Percentiles rank a stretch among this genome's conserved stretches.
These are phyloP conservation scores for Polyommatus icarus DNA, from an alignment of 2,888 invertebrate species.

Conservation along the genomic window DNA sequence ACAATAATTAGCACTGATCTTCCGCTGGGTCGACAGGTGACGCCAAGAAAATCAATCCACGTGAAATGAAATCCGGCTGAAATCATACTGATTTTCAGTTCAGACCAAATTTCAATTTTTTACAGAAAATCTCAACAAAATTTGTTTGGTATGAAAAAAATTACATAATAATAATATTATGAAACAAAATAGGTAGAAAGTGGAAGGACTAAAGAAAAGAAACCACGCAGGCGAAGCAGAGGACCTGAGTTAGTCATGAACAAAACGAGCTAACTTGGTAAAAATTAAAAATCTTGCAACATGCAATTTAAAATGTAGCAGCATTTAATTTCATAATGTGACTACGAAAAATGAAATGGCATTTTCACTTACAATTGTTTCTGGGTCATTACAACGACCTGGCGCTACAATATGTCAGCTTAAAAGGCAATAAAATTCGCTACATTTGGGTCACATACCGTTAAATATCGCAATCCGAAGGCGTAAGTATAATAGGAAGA, in stretches of 20 bases:
- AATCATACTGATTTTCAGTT: neutral
- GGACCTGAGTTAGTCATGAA: no score
- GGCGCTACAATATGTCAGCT: neutral
- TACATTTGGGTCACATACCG: neutral
- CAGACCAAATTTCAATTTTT: neutral
- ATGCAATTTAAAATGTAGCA: neutral
- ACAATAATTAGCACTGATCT: no score
- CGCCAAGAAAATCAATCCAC: no score
- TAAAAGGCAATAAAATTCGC: neutral
- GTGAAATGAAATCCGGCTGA: no score
- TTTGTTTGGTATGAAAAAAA: no score
- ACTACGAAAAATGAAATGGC: conserved; percentile 1
- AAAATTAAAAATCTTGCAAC: neutral
- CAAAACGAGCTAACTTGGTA: neutral
- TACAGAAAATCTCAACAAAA: neutral
- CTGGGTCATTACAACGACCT: neutral
- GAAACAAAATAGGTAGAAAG: neutral
- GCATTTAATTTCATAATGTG: neutral
- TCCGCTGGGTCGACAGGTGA: no score
- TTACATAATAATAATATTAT: no score
- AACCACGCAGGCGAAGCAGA: neutral
- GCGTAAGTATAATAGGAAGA: neutral
- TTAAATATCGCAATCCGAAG: neutral
- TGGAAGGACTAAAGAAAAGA: neutral
- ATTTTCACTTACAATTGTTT: neutral